Base-by-base conservation (phyloP, 2,888 invertebrate species). In the Synanthedon formicaeformis region DNA sequence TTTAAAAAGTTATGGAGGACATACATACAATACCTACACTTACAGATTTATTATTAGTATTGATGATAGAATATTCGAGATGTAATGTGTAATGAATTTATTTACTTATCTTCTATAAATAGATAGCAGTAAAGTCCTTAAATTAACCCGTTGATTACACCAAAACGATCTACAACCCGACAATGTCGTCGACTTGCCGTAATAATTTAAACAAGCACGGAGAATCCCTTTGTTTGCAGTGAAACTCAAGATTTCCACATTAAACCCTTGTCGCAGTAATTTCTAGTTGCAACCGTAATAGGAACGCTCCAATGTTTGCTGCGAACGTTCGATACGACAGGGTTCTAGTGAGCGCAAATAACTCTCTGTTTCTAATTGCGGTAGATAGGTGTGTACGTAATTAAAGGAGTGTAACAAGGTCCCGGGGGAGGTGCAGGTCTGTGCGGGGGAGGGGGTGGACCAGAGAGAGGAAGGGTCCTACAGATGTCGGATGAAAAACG, bases 371-470 rank as follows among this genome's bases (percentile, higher is more conserved):
- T 65, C 73, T 81, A 80, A 82, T 81, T 81, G 77, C 73, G 69
- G 65, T 65, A 75, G 78, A 78, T 79, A 81, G 81, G 81, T 82
- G 78, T 71, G 63, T 65, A 66, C 49, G 70, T 82, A 81, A 83
- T 85, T 83, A 82, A 71, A 67, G 66, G 49, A 51, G 51, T 54
- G 54, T 84, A 83, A 84, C 78, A 68, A 81, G 75, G 63, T 74
- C 84, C 78, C 74, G 0, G 2, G 80, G 74, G 82, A 49, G 4
- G 49, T 11, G 16, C n/a, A n/a, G 45, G 45, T n/a, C 13, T 45
- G n/a, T 13, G 13, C 6, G 13, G 14, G 45, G 45, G 45, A 14
- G 45, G n/a, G 45, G 13, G 8, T 34, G 34, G 34, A 34, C 34
- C 34, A 34, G 34, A 34, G 34, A 34, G 34, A 34, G 34, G 34